A percentile compares a stretch with the other conserved stretches of the same genome.
Evolutionary conservation across 2,113 vertebrate species (phyloP).

Genomic region (Plectropomus leopardus): DNA sequence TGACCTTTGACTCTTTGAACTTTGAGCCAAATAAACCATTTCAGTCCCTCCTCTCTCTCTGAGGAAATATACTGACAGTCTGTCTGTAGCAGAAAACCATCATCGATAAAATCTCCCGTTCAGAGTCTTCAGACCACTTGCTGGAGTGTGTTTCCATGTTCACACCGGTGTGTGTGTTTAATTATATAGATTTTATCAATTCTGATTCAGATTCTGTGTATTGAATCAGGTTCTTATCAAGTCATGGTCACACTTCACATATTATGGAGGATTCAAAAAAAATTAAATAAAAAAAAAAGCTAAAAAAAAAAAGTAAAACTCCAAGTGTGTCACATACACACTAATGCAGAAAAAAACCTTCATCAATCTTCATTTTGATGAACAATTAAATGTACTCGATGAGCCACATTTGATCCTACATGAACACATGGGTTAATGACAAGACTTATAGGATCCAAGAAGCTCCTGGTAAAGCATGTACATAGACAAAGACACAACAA

Average conservation of each 20-base stretch:
- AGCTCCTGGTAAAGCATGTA: too few relatives aligned
- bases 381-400: too few relatives aligned
- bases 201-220: not conserved
- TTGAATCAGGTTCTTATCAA: not conserved
- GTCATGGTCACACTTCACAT: not conserved
- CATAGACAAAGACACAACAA: too few relatives aligned
- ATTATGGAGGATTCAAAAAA: too few relatives aligned
- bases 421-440: too few relatives aligned
- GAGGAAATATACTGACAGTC: not conserved
- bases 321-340: too few relatives aligned
- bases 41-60: not conserved
- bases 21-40: conserved; percentile 33
- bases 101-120: not conserved
- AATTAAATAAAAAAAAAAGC: not conserved
- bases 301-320: not conserved
- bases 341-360: too few relatives aligned
- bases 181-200: not conserved
- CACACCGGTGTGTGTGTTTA: not conserved
- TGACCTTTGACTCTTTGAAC: conserved; percentile 53
- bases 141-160: not conserved
- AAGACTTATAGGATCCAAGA: too few relatives aligned
- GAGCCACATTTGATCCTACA: too few relatives aligned
- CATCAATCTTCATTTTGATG: too few relatives aligned
- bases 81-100: not conserved
- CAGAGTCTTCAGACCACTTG: not conserved